Evolutionary conservation across 2,888 invertebrate genomes (phyloP), one percentile per base, ranked within the genome.

Genomic region (Rhagonycha lutea): DNA sequence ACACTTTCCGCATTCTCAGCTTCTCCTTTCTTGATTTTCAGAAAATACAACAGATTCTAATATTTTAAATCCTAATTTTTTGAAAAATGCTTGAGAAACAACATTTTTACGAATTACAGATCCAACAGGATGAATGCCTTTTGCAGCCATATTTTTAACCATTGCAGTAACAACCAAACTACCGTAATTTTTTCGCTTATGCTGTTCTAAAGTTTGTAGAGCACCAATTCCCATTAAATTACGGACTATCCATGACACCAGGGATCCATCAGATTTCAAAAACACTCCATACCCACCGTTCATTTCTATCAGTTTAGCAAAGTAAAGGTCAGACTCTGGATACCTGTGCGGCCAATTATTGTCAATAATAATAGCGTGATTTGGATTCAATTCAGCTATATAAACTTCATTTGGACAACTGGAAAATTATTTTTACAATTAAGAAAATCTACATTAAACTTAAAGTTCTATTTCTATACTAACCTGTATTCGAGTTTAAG

Each of bases 211-310:
- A 1, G 88, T 88, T 77, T 88, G 87, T 26, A 88, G 81, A 4
- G 85, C 80, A 14, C 85, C 85, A 32, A 88, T 71, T 18, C 86
- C 85, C 70, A 85, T 83, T 29, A 86, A 84, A 74, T 85, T 85
- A 70, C 84, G 84, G n/a, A 88, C 61, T 11, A 81, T 83, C 88
- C 88, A 89, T 5, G 87, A 84, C 3, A 87, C 83, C 68, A 88
- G 77, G 73, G 83, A 80, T 70, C 85, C 73, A 70, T 83, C 83
- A 26, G 82, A 73, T 80, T 86, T 87, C 12, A 85, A 79, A 79
- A 86, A 88, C 1, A 88, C 76, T 14, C 88, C 88, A n/a, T 83
- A 69, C 8, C 87, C 86, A 14, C 83, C 84, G 76, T 88, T 88
- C 75, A 85, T 78, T 76, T 83, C 83, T 14, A 88, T 81, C 24